phyloP scores from a whole-genome alignment of 2,888 invertebrate genomes.

The Idaea dimidiata region DNA sequence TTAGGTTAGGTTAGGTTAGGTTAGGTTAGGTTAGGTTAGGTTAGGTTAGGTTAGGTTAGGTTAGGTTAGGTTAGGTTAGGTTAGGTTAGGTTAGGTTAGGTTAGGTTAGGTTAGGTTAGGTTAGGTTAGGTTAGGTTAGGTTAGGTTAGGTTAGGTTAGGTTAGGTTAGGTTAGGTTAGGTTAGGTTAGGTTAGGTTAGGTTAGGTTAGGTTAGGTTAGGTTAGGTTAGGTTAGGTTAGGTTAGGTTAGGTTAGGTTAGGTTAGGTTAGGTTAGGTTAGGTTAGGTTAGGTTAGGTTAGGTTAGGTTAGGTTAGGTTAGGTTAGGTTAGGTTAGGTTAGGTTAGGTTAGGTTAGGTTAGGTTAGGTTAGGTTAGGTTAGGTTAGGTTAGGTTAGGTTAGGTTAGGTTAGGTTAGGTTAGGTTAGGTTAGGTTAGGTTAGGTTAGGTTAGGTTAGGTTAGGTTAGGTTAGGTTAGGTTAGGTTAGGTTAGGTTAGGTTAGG shows the following conservation, averaged over 20 bases:
- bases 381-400: too few species aligned
- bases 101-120: conserved; percentile 26
- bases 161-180: not conserved
- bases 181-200: not conserved
- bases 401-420: too few species aligned
- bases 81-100: conserved; percentile 28
- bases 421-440: too few species aligned
- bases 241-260: conserved; percentile 27
- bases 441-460: too few species aligned
- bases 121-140: conserved; percentile 21
- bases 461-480: too few species aligned
- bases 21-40: conserved; percentile 27
- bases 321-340: too few species aligned
- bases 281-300: conserved; percentile 25
- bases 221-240: conserved; percentile 25
- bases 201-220: conserved; percentile 28
- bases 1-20: conserved; percentile 32
- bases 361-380: too few species aligned
- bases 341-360: too few species aligned
- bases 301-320: too few species aligned
- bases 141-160: conserved; percentile 23
- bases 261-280: conserved; percentile 26
- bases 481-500: too few species aligned
- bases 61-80: conserved; percentile 25
- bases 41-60: conserved; percentile 25